Evolutionary conservation across 1,140 invertebrate genomes (phyloP).

Genomic region (Drosophila seguyi): DNA sequence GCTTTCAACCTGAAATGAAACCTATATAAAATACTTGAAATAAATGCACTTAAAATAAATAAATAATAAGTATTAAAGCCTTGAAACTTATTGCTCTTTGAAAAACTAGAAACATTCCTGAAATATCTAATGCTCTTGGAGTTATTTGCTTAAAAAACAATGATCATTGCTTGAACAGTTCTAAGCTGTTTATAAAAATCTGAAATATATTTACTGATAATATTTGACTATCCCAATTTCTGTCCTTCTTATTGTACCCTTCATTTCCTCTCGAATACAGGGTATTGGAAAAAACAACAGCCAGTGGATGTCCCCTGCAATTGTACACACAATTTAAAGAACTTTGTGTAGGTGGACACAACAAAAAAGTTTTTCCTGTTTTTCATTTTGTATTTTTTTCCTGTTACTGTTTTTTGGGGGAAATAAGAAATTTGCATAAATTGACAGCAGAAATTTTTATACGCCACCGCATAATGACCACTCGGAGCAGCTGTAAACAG

Average conservation of each 20-base stretch:
- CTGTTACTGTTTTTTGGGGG: conserved; percentile 2
- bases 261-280: not conserved
- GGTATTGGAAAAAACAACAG: conserved; percentile 42
- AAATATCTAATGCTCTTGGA: not conserved
- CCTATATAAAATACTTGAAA: not conserved
- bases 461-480: conserved; percentile 74
- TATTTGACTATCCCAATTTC: not conserved
- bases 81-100: not conserved
- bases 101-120: too few relatives aligned
- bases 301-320: conserved; percentile 13
- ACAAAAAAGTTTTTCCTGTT: conserved; percentile 46
- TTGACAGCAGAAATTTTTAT: conserved; percentile 72
- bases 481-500: conserved; percentile 84
- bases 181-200: not conserved
- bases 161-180: too few relatives aligned
- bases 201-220: not conserved
- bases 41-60: not conserved
- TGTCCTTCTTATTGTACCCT: not conserved
- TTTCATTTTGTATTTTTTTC: conserved; percentile 9
- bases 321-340: conserved; percentile 43
- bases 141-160: not conserved
- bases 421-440: conserved; percentile 84
- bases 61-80: not conserved
- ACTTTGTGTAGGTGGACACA: conserved; percentile 74
- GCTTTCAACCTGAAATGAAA: not conserved